Evolutionary conservation across 1,140 invertebrate species (phyloP), one percentile per base, ranked within the genome.

Genomic region (Lasaia peninsularis): DNA sequence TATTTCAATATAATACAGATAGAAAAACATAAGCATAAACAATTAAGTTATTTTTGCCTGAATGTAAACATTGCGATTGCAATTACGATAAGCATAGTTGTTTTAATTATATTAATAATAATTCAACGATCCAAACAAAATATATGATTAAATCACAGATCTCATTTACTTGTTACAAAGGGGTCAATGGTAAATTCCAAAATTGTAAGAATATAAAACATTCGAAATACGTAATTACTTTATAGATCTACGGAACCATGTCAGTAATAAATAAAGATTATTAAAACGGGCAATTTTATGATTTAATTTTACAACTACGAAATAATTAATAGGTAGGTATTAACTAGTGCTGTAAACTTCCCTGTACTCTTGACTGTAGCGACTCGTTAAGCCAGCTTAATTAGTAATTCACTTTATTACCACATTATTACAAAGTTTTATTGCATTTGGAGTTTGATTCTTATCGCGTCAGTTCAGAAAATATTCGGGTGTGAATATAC

Each of bases 351-450:
- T 18, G 11, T 44, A 44, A 44, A 44, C 40, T 44, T 44, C 18
- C 40, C 40, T 16, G 40, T 44, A 44, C 21, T 40, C 37, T 37
- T 44, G 53, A 31, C 35, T 55, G 44, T 11, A 31, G 20, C 35
- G 21, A 55, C 35, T 55, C 52, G 53, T 55, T 55, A 55, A 55
- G 34, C 53, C 44, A 40, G 53, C 20, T 16, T 44, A 55, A 55
- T 55, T 55, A 44, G 53, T 55, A 55, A 40, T 55, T 44, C 37
- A 55, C 44, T 55, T 55, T 40, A 55, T 37, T 24, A 55, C 14
- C 52, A 55, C 28, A 24, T 37, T 24, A 55, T 55, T 55, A 55
- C 18, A 40, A 28, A 16, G 35, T 55, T 55, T 55, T 55, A 55
- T 55, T 55, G 37, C 53, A 55, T 28, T 24, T 55, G 53, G 34